Evolutionary conservation across 2,113 vertebrate species (phyloP), one percentile per base, ranked within the genome.

Genomic region (Notothenia rossii): DNA sequence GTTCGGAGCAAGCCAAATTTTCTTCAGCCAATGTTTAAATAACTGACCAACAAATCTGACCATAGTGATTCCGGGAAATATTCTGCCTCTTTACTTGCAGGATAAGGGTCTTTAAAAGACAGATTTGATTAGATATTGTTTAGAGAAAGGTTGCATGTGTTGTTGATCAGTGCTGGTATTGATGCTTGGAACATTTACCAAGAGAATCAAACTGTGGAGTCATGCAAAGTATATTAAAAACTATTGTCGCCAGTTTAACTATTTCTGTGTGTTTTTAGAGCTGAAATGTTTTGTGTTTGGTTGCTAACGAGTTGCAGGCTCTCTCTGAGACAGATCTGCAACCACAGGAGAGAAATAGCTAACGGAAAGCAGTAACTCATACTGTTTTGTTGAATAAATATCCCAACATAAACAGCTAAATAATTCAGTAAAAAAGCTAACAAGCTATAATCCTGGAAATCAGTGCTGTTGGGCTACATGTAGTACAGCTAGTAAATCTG

Each of bases 211-310:
- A 65, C 0, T 3, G 22, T 40, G 51, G 20, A 76, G 15, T 22
- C 10, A 20, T 18, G 22, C 4, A 54, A 53, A 60, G 51, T 0
- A 76, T 17, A 18, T 20, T 18, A 40, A n/a, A 10, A 55, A 12
- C 20, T 50, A 59, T 45, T 65, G 46, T 33, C 33, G 48, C 63
- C 12, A n/a, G 51, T 33, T 55, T 1, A 5, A 36, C 13, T 17
- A n/a, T 51, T 50, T 60, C 36, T 18, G 15, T 62, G 45, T 46
- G n/a, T 33, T 18, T 22, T 49, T 49, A 18, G 20, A 14, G 59
- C 17, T 14, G 20, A 36, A 11, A 22, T 73, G 56, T 70, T 82
- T 63, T 81, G 7, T 51, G 43, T 69, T 69, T 72, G 62, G 55
- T 4, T 43, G 22, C 63, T 43, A 49, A 53, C 59, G 55, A 22